Conservation (phyloP, 2,797 vertebrate genomes). For the Mus minutoides region DNA sequence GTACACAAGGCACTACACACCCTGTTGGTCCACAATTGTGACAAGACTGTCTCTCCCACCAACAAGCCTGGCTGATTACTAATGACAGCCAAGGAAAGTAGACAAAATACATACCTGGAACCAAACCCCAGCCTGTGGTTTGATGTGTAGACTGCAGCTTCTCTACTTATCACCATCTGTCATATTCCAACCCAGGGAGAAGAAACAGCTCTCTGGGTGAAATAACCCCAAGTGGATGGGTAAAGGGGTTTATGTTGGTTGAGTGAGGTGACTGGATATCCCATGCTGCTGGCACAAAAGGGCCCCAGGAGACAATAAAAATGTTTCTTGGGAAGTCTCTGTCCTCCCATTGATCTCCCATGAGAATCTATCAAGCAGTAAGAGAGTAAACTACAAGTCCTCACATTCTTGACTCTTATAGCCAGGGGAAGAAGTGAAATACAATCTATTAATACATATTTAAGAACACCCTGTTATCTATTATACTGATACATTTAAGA, state of each 20-base stretch:
- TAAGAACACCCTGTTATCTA: not conserved
- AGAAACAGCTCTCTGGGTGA: not conserved
- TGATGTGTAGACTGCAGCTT: not conserved
- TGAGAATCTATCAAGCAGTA: not conserved
- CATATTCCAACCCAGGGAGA: not conserved
- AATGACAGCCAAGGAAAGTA: not conserved
- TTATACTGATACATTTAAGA: not conserved
- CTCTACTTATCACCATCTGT: not conserved
- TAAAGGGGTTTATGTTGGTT: not conserved
- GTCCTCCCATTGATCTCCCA: not conserved
- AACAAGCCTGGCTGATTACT: not conserved
- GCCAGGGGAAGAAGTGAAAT: not conserved
- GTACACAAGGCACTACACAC: not conserved
- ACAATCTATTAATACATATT: constrained; percentile 2
- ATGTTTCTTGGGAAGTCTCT: not conserved
- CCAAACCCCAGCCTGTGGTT: not conserved
- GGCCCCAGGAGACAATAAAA: not conserved
- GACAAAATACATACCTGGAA: not conserved
- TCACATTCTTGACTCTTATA: not conserved
- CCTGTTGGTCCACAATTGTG: not conserved
- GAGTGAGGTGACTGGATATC: not conserved
- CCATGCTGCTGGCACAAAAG: not conserved
- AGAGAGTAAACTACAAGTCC: not conserved
- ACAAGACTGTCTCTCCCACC: not conserved
- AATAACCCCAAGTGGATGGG: not conserved